Base-by-base conservation (phyloP, 2,797 vertebrate species). In the Otus scops region DNA sequence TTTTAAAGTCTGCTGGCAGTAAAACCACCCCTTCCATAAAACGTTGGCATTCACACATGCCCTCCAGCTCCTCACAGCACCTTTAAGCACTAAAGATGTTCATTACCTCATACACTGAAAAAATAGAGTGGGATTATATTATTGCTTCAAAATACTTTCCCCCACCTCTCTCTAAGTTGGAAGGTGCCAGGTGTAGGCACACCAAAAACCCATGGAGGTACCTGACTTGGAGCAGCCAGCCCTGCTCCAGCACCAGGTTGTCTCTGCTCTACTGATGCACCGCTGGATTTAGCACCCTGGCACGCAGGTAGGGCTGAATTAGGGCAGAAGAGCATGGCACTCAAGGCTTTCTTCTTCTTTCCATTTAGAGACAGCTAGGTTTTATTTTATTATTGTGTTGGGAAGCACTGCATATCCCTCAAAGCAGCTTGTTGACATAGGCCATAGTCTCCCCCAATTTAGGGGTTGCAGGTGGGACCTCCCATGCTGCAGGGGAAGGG, bases 11-110 rank as follows among this genome's bases (percentile, higher is more conserved):
- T 96, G 48, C 79, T 93, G 81, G 93, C 94, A 96, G 86, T 97
- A 98, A 98, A 98, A 97, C 43, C 88, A 94, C 76, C 41, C 84
- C 91, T 97, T 97, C 94, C 92, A 96, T 97, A 96, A 97, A 97
- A 83, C 0, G 4, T 20, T 97, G 93, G 89, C 94, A 94, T 91
- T 97, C 92, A 63, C 77, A 95, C 65, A 80, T 96, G 82, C 81
- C 89, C 95, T 83, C 48, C 69, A 97, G 96, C 85, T 97, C 94
- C 94, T 88, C 70, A 50, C 39, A 91, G 93, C 79, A 88, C 86
- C 93, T 96, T 95, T 93, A 91, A 97, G 83, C 60, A 93, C 81
- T 95, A 45, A 93, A 96, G n/a, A 77, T 59, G 41, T 79, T 96
- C 80, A 84, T 93, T 95, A 95, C 84, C 77, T 96, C 94, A 85